A percentile compares a stretch with the other conserved stretches of the same genome.
phyloP scores from a whole-genome alignment of 2,113 vertebrate genomes.

The Heptranchias perlo region DNA sequence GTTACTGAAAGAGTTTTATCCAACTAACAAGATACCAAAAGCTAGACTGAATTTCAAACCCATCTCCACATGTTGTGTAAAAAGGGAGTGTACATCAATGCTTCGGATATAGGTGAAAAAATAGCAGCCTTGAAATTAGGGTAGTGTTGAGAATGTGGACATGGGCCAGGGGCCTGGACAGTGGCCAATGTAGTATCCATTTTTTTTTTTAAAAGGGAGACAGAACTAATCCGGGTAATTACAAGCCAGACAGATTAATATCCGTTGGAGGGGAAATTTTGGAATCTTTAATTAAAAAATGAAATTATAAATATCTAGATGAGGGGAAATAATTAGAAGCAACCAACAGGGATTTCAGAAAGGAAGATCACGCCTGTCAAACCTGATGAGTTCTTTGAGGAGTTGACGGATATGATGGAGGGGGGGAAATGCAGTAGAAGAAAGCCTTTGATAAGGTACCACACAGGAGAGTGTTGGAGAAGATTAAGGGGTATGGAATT shows the following conservation, averaged over 20 bases:
- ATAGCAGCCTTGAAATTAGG: not conserved
- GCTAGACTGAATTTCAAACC: not conserved
- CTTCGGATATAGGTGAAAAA: not conserved
- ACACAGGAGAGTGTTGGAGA: too few species aligned
- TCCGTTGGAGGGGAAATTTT: too few species aligned
- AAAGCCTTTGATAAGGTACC: too few species aligned
- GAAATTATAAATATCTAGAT: not conserved
- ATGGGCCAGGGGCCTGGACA: too few species aligned
- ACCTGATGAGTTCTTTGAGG: too few species aligned
- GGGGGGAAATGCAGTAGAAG: too few species aligned
- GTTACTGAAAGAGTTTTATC: not conserved
- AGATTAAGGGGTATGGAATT: too few species aligned
- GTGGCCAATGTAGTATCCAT: too few species aligned
- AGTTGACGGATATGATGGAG: too few species aligned
- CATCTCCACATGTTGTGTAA: too few species aligned
- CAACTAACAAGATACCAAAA: not conserved
- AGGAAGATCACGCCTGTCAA: not conserved
- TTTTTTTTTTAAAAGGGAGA: too few species aligned
- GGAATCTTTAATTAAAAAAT: not conserved
- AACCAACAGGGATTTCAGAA: not conserved
- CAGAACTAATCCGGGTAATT: not conserved
- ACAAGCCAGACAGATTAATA: not conserved
- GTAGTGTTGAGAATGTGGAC: not conserved
- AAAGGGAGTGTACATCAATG: not conserved
- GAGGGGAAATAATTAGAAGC: not conserved